Evolutionary conservation across 2,113 vertebrate species (phyloP), one percentile per base, ranked within the genome.

Genomic region (pig (Sus scrofa)): DNA sequence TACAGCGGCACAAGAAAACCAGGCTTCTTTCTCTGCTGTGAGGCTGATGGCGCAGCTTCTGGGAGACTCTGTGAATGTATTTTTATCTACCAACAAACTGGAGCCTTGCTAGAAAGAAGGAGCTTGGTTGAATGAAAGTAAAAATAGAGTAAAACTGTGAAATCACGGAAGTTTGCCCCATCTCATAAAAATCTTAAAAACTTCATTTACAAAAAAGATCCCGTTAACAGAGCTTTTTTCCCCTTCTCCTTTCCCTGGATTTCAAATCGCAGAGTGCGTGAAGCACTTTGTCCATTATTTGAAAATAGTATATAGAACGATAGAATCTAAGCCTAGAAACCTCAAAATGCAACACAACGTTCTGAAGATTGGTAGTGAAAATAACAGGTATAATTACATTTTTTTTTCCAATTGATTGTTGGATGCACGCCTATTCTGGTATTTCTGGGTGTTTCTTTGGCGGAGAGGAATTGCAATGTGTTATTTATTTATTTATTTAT

Each of bases 1-100:
- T 78, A 20, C 39, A 52, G 86, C 77, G 2, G 74, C 44, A 10
- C 34, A 19, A 58, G 70, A 65, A 89, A 71, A 83, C 20, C 10
- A 75, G 79, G 70, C 68, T 90, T 93, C 84, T 88, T 90, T 79
- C 73, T 83, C 75, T 34, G 79, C 90, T 58, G 16, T 9, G 7
- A 86, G 88, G 87, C 87, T 62, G 60, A 94, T 92, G 96, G 94
- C 67, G 56, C 96, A 85, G 95, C 93, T 96, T 79, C 93, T 86
- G 95, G 91, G 92, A 95, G 91, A 86, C 52, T 70, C 89, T 60
- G 81, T 54, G 32, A 63, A 32, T 78, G 86, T 86, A 93, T 93
- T 97, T 97, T 91, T 96, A 93, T 96, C 93, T 89, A 60, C 91
- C 93, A 89, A 79, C 82, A 81, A 97, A 95, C 60, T 60, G 84